Evolutionary conservation across 2,888 invertebrate genomes (phyloP).

Genomic region (Hartigia nigra): DNA sequence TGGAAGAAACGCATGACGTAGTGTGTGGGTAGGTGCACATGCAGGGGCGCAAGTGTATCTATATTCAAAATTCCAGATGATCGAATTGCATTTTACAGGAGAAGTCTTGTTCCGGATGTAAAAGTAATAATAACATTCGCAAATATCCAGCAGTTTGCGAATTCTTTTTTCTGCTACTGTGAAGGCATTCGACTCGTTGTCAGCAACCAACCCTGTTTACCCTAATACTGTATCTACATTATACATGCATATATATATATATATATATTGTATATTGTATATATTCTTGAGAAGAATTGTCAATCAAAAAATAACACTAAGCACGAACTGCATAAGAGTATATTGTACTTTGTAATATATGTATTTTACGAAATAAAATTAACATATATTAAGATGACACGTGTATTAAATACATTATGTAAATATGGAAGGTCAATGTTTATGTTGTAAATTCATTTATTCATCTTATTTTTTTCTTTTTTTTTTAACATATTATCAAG

Average conservation of each 20-base stretch:
- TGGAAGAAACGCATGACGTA: too few species aligned
- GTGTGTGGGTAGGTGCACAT: too few species aligned
- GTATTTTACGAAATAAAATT: neutral
- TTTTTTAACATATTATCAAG: neutral
- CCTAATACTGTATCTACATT: neutral
- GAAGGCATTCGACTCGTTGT: neutral
- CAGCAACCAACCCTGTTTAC: neutral
- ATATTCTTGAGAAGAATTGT: neutral
- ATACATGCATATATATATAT: neutral
- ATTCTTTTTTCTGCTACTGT: neutral
- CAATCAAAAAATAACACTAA: neutral
- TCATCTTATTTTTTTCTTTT: neutral
- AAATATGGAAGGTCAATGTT: neutral
- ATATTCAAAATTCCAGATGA: too few species aligned
- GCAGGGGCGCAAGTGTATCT: too few species aligned
- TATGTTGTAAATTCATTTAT: neutral
- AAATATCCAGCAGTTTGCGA: too few species aligned
- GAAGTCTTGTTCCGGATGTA: too few species aligned
- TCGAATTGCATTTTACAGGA: too few species aligned
- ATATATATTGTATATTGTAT: neutral
- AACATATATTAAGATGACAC: neutral
- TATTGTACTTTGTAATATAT: neutral
- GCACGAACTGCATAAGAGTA: neutral
- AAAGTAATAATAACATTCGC: too few species aligned
- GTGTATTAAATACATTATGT: neutral